Conservation (phyloP, 2,888 invertebrate species). For the Malthinus seriepunctatus region DNA sequence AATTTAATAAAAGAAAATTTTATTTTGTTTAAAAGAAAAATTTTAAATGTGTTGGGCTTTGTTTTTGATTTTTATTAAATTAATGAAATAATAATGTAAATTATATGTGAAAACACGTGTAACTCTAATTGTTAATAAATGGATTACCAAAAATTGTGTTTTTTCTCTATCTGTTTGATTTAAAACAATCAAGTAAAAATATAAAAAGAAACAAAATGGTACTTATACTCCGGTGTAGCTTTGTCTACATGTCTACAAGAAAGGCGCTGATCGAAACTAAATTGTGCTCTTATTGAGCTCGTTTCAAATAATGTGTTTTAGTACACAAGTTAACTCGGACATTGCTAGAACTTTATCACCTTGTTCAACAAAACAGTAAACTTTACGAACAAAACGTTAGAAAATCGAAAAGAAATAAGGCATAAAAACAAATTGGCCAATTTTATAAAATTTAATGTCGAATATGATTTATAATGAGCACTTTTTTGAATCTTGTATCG, state of each 20-base stretch:
- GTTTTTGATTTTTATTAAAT: conserved; percentile 14
- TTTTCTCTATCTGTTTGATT: too few relatives aligned
- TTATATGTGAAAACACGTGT: conserved; percentile 26
- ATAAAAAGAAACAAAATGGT: not conserved
- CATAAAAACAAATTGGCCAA: not conserved
- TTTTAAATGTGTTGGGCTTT: not conserved
- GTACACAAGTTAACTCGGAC: conserved; percentile 18
- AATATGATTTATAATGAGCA: too few relatives aligned
- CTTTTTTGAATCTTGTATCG: too few relatives aligned
- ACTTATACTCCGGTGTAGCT: not conserved
- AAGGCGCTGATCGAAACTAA: conserved; percentile 21
- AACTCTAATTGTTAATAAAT: conserved; percentile 41
- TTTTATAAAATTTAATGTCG: too few relatives aligned
- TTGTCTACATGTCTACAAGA: conserved; percentile 9
- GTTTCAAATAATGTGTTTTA: conserved; percentile 22
- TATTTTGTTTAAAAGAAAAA: not conserved
- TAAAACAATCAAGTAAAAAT: too few relatives aligned
- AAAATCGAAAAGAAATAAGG: not conserved
- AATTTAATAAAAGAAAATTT: not conserved
- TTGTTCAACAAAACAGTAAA: conserved; percentile 7
- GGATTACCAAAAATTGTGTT: conserved; percentile 31
- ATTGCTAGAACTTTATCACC: conserved; percentile 14
- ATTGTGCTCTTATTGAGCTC: conserved; percentile 21
- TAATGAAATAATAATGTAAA: conserved; percentile 20
- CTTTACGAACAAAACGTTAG: too few relatives aligned